phyloP scores from a whole-genome alignment of 2,888 invertebrate genomes.

The Chrysotoxum bicinctum region DNA sequence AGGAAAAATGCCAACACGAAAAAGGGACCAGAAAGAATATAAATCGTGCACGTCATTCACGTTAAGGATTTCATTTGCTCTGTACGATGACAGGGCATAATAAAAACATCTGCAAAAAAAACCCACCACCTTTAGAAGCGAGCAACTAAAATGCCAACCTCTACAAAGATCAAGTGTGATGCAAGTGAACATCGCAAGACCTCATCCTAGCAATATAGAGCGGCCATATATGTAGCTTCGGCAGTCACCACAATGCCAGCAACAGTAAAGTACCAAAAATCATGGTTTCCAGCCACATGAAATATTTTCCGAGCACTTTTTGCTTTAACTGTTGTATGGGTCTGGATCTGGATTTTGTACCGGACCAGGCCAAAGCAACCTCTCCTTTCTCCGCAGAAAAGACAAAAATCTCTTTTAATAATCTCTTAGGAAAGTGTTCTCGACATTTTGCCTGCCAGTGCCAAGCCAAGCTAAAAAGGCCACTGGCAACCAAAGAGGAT shows the following conservation, averaged over 20 bases:
- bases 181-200: slow-evolving; percentile 55
- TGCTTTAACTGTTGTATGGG: background rate
- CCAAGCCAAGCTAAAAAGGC: slow-evolving; percentile 35
- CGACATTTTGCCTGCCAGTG: slow-evolving; percentile 69
- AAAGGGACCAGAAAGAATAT: background rate
- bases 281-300: slow-evolving; percentile 69
- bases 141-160: slow-evolving; percentile 63
- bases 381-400: slow-evolving; percentile 46
- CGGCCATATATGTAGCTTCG: slow-evolving; percentile 28
- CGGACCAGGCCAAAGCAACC: slow-evolving; percentile 6
- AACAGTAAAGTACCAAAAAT: slow-evolving; percentile 71
- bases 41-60: slow-evolving; percentile 35
- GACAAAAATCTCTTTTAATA: slow-evolving; percentile 73
- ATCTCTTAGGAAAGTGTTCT: slow-evolving; percentile 71
- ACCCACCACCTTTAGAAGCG: slow-evolving; percentile 34
- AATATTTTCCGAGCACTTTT: slow-evolving; percentile 58
- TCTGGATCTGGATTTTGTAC: slow-evolving; percentile 1
- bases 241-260: slow-evolving; percentile 60
- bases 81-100: slow-evolving; percentile 57
- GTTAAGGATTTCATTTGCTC: slow-evolving; percentile 48
- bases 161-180: slow-evolving; percentile 47
- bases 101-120: slow-evolving; percentile 27
- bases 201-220: slow-evolving; percentile 3
- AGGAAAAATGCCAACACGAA: slow-evolving; percentile 36
- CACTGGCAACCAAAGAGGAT: slow-evolving; percentile 42